These are phyloP conservation scores for Tenrec ecaudatus DNA, from an alignment of 2,113 vertebrate genomes.

Conservation along the genomic window DNA sequence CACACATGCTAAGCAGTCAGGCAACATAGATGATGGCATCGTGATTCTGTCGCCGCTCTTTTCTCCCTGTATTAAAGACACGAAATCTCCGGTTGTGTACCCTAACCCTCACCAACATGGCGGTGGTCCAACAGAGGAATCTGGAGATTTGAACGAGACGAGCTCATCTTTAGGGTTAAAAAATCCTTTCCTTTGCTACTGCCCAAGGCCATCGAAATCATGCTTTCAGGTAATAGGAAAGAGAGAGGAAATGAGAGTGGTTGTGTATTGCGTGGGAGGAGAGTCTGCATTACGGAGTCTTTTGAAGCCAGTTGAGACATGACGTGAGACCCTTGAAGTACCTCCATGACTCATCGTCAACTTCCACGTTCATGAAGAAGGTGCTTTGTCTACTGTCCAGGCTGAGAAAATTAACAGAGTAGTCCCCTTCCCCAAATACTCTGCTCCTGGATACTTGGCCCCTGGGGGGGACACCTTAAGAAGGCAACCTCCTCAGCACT, in stretches of 20 bases:
- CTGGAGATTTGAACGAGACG: background rate
- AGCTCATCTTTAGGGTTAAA: background rate
- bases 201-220: background rate
- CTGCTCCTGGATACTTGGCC: background rate
- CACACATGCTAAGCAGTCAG: background rate
- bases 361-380: background rate
- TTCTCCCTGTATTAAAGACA: background rate
- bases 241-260: background rate
- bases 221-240: background rate
- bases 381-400: background rate
- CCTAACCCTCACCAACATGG: background rate
- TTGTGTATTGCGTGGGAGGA: background rate
- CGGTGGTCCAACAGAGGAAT: background rate
- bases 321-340: background rate
- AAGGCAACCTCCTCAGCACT: conserved; percentile 68
- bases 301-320: conserved; percentile 27
- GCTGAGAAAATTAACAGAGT: conserved; percentile 4
- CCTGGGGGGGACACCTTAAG: conserved; percentile 68
- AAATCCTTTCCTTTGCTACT: background rate
- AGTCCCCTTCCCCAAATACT: background rate
- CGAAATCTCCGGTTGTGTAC: background rate
- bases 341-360: background rate
- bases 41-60: background rate
- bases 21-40: background rate
- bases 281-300: background rate